Base-by-base conservation (phyloP, 2,888 invertebrate species). In the Plagodis pulveraria region DNA sequence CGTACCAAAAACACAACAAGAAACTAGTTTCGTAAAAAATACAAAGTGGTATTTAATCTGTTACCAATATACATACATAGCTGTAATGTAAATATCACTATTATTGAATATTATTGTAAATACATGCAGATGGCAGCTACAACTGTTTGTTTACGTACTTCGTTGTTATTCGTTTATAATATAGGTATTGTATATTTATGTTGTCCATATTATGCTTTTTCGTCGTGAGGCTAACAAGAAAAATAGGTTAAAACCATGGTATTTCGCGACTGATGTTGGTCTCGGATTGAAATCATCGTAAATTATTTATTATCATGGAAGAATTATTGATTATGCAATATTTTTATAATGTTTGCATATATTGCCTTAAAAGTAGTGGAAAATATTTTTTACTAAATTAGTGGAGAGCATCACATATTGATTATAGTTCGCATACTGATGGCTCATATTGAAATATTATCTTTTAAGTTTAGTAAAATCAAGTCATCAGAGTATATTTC, bases 121-220 rank as follows among this genome's bases (percentile, higher is more conserved):
- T 65, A 59, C 47, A 43, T 56, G 40, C 38, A 53, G 50, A 56
- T 35, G 69, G 69, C 67, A 67, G 66, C 69, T 66, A 66, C 50
- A 55, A 40, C 12, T 56, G 59, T 65, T 62, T 44, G 54, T 63
- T 64, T 58, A 50, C 12, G 53, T 62, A 58, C 40, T 61, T 65
- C 54, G 60, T 70, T 65, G 65, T 40, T 58, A 42, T 59, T 36
- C 56, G 53, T 46, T 59, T 57, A 48, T 38, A 44, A 45, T 50
- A 1, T 56, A 53, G 38, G 12, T 55, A 52, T 50, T 45, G 56
- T 64, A 44, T 65, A 61, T 57, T 47, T 62, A 63, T 60, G 32
- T 55, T 50, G n/a, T 50, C 50, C 34, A 50, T 61, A 41, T 36
- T 53, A 22, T 56, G 50, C 49, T 56, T 49, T 46, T 12, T 22